Conservation (phyloP, 2,888 invertebrate species). For the Troilus luridus region DNA sequence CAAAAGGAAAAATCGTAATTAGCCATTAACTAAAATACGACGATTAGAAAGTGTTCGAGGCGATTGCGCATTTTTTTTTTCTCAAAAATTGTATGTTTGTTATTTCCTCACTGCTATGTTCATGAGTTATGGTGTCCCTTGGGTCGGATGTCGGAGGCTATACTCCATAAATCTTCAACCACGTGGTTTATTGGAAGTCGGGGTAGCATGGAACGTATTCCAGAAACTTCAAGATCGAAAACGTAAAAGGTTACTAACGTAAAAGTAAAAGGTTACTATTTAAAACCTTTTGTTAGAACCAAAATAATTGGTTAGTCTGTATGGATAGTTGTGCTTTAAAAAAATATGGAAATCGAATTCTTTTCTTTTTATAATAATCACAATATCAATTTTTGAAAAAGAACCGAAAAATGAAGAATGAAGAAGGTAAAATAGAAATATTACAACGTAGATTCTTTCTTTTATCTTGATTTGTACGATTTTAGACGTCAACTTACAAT, state of each 20-base stretch:
- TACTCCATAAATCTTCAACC: background rate
- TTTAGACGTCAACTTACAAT: background rate
- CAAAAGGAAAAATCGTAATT: constrained; percentile 43
- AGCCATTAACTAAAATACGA: background rate
- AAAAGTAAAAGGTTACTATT: too few species aligned
- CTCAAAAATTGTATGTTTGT: constrained; percentile 47
- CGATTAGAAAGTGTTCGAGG: constrained; percentile 29
- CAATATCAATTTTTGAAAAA: too few species aligned
- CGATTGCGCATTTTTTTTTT: constrained; percentile 14
- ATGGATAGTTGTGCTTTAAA: too few species aligned
- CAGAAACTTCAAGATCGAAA: background rate
- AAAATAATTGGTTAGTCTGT: too few species aligned
- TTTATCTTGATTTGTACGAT: too few species aligned
- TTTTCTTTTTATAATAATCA: too few species aligned
- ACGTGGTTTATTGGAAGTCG: background rate
- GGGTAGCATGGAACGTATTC: background rate
- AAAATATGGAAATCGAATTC: too few species aligned
- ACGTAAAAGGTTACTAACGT: background rate
- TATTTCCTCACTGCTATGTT: background rate
- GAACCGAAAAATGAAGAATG: too few species aligned
- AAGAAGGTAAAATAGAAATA: too few species aligned
- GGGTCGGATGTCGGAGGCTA: constrained; percentile 7
- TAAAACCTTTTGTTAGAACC: too few species aligned
- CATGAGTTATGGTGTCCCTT: constrained; percentile 27
- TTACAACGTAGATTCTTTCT: too few species aligned